Evolutionary conservation across 2,113 vertebrate genomes (phyloP).

Genomic region (Pelobates fuscus): DNA sequence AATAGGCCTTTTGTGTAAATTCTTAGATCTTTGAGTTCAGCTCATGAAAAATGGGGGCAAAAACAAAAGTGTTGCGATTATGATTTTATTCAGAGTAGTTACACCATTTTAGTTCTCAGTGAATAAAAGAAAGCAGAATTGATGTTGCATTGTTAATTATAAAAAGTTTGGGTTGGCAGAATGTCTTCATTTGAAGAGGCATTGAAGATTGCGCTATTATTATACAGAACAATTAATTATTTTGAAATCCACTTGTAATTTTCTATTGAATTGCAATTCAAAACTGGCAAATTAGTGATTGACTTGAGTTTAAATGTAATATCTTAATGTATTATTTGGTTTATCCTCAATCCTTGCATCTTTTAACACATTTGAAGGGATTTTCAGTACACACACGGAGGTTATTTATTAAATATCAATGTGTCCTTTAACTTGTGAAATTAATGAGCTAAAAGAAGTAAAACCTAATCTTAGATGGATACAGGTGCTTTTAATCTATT

Average conservation of each 20-base stretch:
- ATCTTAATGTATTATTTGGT: not conserved
- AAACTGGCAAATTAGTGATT: not conserved
- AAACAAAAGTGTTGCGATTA: too few species aligned
- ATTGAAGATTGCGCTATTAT: not conserved
- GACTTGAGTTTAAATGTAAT: not conserved
- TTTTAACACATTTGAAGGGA: too few species aligned
- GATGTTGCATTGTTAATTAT: not conserved
- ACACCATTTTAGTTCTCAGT: not conserved
- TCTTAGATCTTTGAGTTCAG: too few species aligned
- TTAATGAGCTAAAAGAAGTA: too few species aligned
- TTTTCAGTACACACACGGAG: too few species aligned
- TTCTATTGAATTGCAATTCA: not conserved
- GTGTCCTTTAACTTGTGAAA: too few species aligned
- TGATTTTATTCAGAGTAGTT: too few species aligned
- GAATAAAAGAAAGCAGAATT: not conserved
- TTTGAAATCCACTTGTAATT: not conserved
- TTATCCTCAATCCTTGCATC: not conserved
- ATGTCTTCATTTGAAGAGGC: conserved; percentile 1
- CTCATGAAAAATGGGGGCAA: too few species aligned
- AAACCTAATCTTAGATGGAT: too few species aligned
- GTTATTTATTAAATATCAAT: too few species aligned
- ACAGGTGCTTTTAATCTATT: too few species aligned
- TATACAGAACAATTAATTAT: not conserved
- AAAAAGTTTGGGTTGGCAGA: not conserved
- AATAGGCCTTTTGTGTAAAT: too few species aligned